Percentiles rank a stretch among this genome's conserved stretches.
These are phyloP conservation scores for Palythoa heliodiscus DNA, from an alignment of 92 coral and sea anemone species.

Conservation along the genomic window DNA sequence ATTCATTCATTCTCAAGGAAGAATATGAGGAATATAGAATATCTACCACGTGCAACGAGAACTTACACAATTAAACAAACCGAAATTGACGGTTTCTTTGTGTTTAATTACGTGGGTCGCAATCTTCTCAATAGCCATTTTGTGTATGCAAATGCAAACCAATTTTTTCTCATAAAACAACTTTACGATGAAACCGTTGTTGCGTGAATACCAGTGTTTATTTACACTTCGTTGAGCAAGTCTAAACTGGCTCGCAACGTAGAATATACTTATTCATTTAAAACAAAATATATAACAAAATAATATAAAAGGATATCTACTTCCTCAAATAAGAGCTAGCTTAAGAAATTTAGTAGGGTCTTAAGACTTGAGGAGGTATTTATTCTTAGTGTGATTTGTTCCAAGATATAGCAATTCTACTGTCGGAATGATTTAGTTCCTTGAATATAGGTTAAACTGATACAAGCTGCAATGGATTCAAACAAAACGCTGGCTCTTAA, in stretches of 20 bases:
- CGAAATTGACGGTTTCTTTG: neutral
- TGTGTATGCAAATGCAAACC: neutral
- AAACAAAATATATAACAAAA: neutral
- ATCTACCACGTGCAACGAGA: neutral
- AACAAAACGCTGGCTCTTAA: no score
- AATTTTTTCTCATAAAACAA: neutral
- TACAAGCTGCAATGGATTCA: no score
- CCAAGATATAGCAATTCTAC: no score
- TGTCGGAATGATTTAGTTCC: no score
- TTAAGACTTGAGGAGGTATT: neutral
- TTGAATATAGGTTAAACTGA: neutral
- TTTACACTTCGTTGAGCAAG: neutral
- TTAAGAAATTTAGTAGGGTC: neutral
- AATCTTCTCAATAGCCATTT: neutral
- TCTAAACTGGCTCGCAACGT: neutral
- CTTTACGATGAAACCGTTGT: neutral
- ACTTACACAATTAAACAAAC: neutral
- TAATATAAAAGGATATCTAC: neutral
- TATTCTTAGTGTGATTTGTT: neutral
- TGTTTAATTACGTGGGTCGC: neutral
- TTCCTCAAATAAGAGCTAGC: neutral
- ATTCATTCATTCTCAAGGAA: neutral
- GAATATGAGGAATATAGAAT: neutral
- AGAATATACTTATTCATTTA: neutral
- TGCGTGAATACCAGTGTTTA: neutral